Evolutionary conservation across 1,140 invertebrate species (phyloP).

Genomic region (Hylaeus volcanicus): DNA sequence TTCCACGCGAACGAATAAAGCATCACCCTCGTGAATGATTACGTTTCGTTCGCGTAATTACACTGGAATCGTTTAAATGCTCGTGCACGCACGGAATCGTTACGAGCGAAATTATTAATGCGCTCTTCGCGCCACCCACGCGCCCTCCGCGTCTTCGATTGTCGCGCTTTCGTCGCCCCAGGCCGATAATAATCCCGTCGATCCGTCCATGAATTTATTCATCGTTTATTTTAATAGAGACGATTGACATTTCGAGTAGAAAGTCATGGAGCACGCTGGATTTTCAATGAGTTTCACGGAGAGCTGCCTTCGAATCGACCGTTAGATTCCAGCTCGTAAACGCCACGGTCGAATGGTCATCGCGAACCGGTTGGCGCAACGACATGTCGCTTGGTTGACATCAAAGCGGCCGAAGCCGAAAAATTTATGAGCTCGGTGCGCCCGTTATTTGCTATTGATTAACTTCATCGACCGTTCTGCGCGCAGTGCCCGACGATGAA

Average conservation of each 20-base stretch:
- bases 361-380: not conserved
- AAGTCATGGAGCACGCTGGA: conserved; percentile 27
- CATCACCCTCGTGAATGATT: too few relatives aligned
- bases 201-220: conserved; percentile 20
- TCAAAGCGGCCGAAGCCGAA: conserved; percentile 32
- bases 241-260: conserved; percentile 29
- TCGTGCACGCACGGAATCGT: not conserved
- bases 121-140: not conserved
- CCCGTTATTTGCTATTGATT: conserved; percentile 45
- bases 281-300: conserved; percentile 28
- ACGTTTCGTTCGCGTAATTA: too few relatives aligned
- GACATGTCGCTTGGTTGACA: conserved; percentile 16
- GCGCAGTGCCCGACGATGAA: not conserved
- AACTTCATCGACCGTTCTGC: conserved; percentile 21
- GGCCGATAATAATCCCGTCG: not conserved
- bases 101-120: not conserved
- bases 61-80: not conserved
- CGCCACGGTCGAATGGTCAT: not conserved
- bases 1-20: too few relatives aligned
- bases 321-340: not conserved
- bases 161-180: not conserved
- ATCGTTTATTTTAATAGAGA: not conserved
- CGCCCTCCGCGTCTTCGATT: not conserved
- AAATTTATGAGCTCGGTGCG: conserved; percentile 39
- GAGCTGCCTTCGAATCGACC: conserved; percentile 23